These are phyloP conservation scores for Spicauda simplicius DNA, from an alignment of 2,888 invertebrate species.

Conservation along the genomic window DNA sequence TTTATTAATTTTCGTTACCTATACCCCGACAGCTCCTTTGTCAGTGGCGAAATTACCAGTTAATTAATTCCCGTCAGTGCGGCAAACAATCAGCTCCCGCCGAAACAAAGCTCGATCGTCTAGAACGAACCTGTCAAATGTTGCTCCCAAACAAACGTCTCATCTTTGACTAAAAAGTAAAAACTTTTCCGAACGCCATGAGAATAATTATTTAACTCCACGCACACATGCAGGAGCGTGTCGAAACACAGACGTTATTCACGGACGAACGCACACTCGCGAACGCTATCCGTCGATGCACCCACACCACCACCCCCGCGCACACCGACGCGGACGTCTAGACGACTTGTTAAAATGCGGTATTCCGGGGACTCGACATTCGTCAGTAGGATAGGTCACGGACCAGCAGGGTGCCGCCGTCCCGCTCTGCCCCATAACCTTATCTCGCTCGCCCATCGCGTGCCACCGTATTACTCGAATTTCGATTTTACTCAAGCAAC, in stretches of 20 bases:
- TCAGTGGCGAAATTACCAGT: slow-evolving; percentile 2
- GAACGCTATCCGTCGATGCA: slow-evolving; percentile 28
- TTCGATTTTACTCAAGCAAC: slow-evolving; percentile 48
- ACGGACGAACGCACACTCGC: slow-evolving; percentile 45
- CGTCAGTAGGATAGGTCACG: slow-evolving; percentile 85
- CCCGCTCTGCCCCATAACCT: slow-evolving; percentile 57
- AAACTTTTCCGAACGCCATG: slow-evolving; percentile 44
- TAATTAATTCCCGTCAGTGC: slow-evolving; percentile 18
- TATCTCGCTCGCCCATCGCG: slow-evolving; percentile 45
- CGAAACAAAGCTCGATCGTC: slow-evolving; percentile 3
- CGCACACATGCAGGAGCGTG: slow-evolving; percentile 36
- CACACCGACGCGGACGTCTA: slow-evolving; percentile 69
- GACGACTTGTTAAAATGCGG: slow-evolving; percentile 80
- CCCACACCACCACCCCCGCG: slow-evolving; percentile 50
- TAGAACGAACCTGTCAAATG: slow-evolving; percentile 12
- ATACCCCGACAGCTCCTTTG: slow-evolving; percentile 17
- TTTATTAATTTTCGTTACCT: slow-evolving; percentile 1
- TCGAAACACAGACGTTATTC: slow-evolving; percentile 35
- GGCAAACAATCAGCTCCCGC: not conserved
- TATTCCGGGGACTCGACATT: slow-evolving; percentile 83
- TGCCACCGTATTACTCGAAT: slow-evolving; percentile 43
- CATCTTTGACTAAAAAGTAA: slow-evolving; percentile 43
- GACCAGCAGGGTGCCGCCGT: slow-evolving; percentile 64
- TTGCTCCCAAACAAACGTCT: slow-evolving; percentile 32
- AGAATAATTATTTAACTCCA: slow-evolving; percentile 43